phyloP scores from a whole-genome alignment of 2,113 vertebrate genomes.

The Odocoileus hemionus region DNA sequence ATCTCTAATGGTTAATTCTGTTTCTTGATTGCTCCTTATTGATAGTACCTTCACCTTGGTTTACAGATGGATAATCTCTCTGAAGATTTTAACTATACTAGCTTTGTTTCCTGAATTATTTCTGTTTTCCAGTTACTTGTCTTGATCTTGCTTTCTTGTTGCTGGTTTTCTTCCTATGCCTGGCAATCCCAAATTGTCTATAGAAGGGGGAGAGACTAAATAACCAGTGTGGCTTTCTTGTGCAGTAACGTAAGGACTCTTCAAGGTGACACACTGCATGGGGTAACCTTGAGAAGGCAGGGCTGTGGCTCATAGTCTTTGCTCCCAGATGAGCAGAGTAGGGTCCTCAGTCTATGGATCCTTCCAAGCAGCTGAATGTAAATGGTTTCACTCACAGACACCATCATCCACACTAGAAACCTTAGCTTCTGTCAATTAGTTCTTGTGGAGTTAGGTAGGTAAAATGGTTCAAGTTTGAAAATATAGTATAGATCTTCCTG shows the following conservation, averaged over 20 bases:
- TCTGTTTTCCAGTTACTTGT: background rate
- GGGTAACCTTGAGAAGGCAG: background rate
- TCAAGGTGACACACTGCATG: background rate
- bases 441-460: background rate
- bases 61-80: background rate
- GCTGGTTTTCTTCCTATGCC: background rate
- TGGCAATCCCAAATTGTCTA: background rate
- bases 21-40: background rate
- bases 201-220: background rate
- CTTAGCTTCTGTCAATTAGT: background rate
- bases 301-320: background rate
- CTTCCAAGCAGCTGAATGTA: background rate
- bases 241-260: background rate
- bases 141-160: background rate
- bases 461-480: background rate
- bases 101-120: conserved; percentile 18
- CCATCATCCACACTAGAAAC: background rate
- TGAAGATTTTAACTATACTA: background rate
- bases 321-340: background rate
- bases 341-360: background rate
- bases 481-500: background rate
- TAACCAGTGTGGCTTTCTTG: background rate
- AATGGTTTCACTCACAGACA: background rate
- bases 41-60: background rate
- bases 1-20: background rate